Percentiles rank a stretch among this genome's conserved stretches.
These are phyloP conservation scores for Pilophorus perplexus DNA, from an alignment of 2,888 invertebrate genomes.

Conservation along the genomic window DNA sequence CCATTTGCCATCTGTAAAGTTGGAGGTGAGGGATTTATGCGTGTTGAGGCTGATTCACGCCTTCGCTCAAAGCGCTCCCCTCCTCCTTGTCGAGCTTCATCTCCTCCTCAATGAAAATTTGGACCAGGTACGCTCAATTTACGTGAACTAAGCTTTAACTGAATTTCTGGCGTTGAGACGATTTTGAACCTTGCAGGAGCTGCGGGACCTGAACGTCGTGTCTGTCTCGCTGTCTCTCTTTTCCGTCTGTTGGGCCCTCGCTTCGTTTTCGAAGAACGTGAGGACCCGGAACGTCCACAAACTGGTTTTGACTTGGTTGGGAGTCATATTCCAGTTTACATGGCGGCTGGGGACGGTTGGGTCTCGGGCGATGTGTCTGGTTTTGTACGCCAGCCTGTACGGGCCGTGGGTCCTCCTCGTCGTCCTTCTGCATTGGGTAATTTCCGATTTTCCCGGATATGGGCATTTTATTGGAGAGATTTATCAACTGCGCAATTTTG, in stretches of 20 bases:
- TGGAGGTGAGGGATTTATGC: constrained; percentile 69
- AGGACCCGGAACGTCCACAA: constrained; percentile 76
- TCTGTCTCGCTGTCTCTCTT: constrained; percentile 78
- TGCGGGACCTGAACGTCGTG: constrained; percentile 74
- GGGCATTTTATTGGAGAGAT: neutral
- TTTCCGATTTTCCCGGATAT: neutral
- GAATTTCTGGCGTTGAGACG: neutral
- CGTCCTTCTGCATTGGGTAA: constrained; percentile 74
- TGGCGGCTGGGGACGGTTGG: constrained; percentile 84
- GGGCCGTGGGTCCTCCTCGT: constrained; percentile 77
- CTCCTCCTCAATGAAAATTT: constrained; percentile 30
- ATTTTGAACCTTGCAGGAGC: constrained; percentile 53
- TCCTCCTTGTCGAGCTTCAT: constrained; percentile 63
- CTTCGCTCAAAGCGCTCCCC: constrained; percentile 84
- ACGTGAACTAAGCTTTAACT: neutral
- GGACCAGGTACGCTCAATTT: constrained; percentile 3
- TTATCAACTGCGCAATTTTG: neutral
- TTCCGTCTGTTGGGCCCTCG: constrained; percentile 86
- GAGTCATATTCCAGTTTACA: constrained; percentile 72
- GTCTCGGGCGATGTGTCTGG: constrained; percentile 75
- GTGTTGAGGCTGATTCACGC: constrained; percentile 81
- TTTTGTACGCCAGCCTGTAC: constrained; percentile 79
- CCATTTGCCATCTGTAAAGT: constrained; percentile 75
- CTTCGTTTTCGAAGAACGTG: constrained; percentile 86
- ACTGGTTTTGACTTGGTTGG: constrained; percentile 78